A percentile compares a stretch with the other conserved stretches of the same genome.
Conservation (phyloP, 2,797 vertebrate species). For the Chaunax sp. region DNA sequence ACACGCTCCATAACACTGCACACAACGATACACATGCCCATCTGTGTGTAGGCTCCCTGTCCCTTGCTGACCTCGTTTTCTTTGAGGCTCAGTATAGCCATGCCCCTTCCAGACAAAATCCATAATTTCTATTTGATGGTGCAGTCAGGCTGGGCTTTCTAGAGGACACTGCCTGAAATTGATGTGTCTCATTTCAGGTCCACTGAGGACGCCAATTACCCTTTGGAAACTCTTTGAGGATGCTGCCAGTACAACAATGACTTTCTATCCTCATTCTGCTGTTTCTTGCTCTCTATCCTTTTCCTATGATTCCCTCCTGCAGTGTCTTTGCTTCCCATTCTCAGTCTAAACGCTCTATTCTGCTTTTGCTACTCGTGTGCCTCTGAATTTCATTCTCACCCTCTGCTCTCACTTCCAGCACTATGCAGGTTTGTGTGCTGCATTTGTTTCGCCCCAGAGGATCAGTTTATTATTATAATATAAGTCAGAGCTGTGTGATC, state of each 20-base stretch:
- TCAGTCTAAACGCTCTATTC: conserved; percentile 14
- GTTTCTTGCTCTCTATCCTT: conserved; percentile 35
- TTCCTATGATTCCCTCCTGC: conserved; percentile 10
- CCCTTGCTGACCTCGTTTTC: conserved; percentile 77
- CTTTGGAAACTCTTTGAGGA: conserved; percentile 78
- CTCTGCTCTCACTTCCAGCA: conserved; percentile 4
- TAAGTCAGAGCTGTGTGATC: background rate
- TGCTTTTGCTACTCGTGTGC: background rate
- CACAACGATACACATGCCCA: conserved; percentile 22
- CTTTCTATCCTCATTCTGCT: conserved; percentile 41
- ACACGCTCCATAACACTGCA: conserved; percentile 10
- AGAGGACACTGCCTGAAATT: conserved; percentile 80
- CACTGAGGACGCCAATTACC: conserved; percentile 81
- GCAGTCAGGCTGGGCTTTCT: conserved; percentile 73
- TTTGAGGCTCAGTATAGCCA: conserved; percentile 67
- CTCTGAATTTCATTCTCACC: background rate
- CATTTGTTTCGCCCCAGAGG: background rate
- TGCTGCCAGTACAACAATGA: conserved; percentile 47
- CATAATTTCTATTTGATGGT: conserved; percentile 84
- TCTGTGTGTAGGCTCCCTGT: conserved; percentile 48
- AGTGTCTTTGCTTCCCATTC: background rate
- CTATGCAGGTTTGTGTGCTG: background rate
- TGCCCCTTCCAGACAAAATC: conserved; percentile 84
- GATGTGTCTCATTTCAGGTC: conserved; percentile 82
- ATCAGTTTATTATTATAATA: background rate